These are phyloP conservation scores for Microplitis deprimator DNA, from an alignment of 2,888 invertebrate species.

Conservation along the genomic window DNA sequence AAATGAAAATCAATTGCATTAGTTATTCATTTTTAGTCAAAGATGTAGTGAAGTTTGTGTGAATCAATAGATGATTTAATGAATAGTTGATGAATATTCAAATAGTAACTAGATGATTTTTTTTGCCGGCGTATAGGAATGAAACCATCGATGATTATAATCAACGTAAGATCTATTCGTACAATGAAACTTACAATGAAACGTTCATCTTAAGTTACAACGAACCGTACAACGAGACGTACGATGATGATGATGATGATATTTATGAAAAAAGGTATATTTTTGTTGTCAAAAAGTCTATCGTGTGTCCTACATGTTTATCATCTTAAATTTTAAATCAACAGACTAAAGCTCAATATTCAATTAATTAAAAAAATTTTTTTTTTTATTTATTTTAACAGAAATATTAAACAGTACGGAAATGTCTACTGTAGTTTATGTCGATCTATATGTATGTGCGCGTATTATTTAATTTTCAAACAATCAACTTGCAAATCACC, in stretches of 20 bases:
- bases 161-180: background rate
- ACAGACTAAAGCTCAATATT: background rate
- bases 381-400: background rate
- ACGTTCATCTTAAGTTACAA: constrained; percentile 37
- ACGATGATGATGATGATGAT: constrained; percentile 22
- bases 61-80: background rate
- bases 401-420: no score
- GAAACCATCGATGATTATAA: constrained; percentile 39
- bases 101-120: constrained; percentile 9
- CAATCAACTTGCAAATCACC: no score
- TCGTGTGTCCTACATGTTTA: background rate
- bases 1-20: no score
- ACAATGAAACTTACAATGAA: constrained; percentile 43
- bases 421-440: no score
- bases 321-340: background rate
- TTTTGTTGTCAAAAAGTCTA: constrained; percentile 17
- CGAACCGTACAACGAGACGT: constrained; percentile 44
- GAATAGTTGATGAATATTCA: background rate
- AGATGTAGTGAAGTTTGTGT: background rate
- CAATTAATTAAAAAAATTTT: background rate
- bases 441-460: no score
- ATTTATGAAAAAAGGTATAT: constrained; percentile 37
- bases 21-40: no score
- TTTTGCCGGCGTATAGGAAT: constrained; percentile 37
- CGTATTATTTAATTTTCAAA: no score